Percentiles rank a stretch among this genome's conserved stretches.
Evolutionary conservation across 64 coral and sea anemone species (phyloP).

Genomic region (Dendrophyllia cribrosa): DNA sequence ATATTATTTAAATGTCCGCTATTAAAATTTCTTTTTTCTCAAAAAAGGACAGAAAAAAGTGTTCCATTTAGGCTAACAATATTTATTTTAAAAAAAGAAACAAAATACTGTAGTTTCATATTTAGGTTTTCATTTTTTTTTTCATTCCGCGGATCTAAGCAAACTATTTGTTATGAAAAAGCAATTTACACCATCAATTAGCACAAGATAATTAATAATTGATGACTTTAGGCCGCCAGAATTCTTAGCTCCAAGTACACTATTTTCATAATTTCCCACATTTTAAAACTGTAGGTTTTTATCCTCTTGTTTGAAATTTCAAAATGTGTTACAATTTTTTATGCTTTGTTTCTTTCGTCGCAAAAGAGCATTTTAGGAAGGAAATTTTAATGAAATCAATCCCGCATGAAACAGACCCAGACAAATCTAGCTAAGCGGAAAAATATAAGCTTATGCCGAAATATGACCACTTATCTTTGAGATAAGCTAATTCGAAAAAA

Average conservation of each 20-base stretch:
- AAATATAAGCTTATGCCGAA: not conserved
- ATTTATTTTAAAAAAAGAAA: no score
- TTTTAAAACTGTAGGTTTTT: slow-evolving; percentile 3
- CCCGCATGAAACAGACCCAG: not conserved
- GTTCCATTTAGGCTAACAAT: no score
- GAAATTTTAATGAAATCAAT: not conserved
- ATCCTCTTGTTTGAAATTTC: not conserved
- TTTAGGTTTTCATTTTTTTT: no score
- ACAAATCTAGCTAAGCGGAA: not conserved
- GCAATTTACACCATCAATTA: slow-evolving; percentile 44
- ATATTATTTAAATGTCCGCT: not conserved
- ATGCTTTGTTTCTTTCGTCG: not conserved
- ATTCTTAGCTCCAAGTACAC: not conserved
- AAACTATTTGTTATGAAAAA: slow-evolving; percentile 2
- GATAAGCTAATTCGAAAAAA: not conserved
- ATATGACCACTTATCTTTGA: not conserved
- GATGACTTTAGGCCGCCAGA: not conserved
- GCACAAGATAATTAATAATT: slow-evolving; percentile 23
- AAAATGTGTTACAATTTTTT: no score
- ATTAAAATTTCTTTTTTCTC: no score
- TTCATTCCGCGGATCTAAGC: not conserved
- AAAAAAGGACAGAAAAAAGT: no score
- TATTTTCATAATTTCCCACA: not conserved
- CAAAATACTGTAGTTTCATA: no score
- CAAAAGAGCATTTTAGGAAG: not conserved